Evolutionary conservation across 1,140 invertebrate genomes (phyloP).

Genomic region (Trichonephila clavata): DNA sequence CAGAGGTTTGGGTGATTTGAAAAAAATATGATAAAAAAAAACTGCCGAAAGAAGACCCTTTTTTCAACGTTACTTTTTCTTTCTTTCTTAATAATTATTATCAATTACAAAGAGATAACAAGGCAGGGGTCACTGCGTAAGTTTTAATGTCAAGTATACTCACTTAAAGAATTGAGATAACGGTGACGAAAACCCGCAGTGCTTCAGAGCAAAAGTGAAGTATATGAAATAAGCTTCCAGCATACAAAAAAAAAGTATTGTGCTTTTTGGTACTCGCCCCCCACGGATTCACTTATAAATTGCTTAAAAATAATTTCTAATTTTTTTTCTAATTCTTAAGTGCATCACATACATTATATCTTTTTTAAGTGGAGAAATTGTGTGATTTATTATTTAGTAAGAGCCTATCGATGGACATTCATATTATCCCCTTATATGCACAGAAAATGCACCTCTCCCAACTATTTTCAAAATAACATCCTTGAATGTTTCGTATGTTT

Average conservation of each 20-base stretch:
- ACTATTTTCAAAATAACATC: too few relatives aligned
- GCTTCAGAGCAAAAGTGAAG: constrained; percentile 26
- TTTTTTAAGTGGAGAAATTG: too few relatives aligned
- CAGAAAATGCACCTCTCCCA: too few relatives aligned
- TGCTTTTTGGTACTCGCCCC: neutral
- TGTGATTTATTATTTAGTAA: too few relatives aligned
- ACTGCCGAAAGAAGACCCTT: constrained; percentile 26
- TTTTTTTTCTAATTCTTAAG: too few relatives aligned
- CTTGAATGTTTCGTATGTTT: too few relatives aligned
- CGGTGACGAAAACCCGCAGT: neutral
- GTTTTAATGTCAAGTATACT: constrained; percentile 65
- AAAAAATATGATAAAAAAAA: neutral
- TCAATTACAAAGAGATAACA: constrained; percentile 74
- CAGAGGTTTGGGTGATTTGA: neutral
- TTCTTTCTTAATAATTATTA: constrained; percentile 61
- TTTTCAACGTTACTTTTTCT: constrained; percentile 18
- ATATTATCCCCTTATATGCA: too few relatives aligned
- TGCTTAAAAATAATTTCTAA: too few relatives aligned
- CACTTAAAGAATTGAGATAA: constrained; percentile 50
- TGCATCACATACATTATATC: too few relatives aligned
- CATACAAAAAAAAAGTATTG: neutral
- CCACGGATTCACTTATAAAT: too few relatives aligned
- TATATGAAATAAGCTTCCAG: neutral
- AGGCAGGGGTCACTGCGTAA: constrained; percentile 50
- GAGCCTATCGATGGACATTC: too few relatives aligned